Percentiles rank a stretch among this genome's conserved stretches.
These are phyloP conservation scores for Butorides virescens DNA, from an alignment of 2,113 vertebrate species.

Conservation along the genomic window DNA sequence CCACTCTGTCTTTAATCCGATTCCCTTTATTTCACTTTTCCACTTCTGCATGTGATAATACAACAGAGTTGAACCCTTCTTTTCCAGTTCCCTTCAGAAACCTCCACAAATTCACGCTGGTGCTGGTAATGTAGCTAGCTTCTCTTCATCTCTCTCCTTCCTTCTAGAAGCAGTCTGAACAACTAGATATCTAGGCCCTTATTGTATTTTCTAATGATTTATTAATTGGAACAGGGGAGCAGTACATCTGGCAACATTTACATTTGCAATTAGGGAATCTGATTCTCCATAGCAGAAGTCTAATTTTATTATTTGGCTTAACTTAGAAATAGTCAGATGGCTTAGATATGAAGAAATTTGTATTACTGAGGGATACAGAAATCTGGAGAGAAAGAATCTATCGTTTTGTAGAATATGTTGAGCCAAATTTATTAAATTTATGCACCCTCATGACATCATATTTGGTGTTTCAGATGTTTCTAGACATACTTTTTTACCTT, in stretches of 20 bases:
- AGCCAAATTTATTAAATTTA: not conserved
- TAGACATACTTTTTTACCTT: not conserved
- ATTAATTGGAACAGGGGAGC: conserved; percentile 70
- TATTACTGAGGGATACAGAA: not conserved
- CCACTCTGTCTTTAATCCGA: not conserved
- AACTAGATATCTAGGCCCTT: conserved; percentile 7
- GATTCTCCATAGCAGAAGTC: conserved; percentile 15
- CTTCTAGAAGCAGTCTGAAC: conserved; percentile 14
- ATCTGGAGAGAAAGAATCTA: not conserved
- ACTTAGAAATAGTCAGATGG: conserved; percentile 31
- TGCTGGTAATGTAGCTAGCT: not conserved
- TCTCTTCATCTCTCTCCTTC: not conserved
- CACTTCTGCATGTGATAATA: not conserved
- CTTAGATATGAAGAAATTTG: conserved; percentile 12
- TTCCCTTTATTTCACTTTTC: not conserved
- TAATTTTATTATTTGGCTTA: conserved; percentile 62
- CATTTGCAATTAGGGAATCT: conserved; percentile 62
- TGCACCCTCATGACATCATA: not conserved
- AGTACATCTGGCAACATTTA: conserved; percentile 72
- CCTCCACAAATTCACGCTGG: not conserved
- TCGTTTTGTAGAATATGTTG: not conserved
- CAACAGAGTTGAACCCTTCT: not conserved
- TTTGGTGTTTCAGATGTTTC: not conserved
- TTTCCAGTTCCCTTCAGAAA: not conserved
- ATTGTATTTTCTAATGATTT: conserved; percentile 71